Evolutionary conservation across 2,113 vertebrate genomes (phyloP).

Genomic region (Ciconia stormi): DNA sequence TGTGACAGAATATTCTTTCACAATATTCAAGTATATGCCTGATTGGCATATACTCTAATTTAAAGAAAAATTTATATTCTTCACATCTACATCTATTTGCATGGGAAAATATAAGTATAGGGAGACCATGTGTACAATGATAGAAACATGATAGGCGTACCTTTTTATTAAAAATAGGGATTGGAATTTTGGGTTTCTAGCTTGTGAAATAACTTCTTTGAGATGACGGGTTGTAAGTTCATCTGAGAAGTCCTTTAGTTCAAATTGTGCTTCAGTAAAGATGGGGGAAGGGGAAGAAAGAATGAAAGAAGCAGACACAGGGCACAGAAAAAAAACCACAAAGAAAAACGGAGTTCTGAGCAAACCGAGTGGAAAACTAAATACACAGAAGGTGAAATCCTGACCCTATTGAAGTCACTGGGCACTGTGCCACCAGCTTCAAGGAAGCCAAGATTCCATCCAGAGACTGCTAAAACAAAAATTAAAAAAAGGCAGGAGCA

Average conservation of each 20-base stretch:
- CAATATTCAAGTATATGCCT: too few species aligned
- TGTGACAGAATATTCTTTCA: background rate
- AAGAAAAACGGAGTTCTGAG: background rate
- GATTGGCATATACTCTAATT: background rate
- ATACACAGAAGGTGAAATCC: background rate
- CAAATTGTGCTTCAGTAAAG: background rate
- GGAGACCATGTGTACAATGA: background rate
- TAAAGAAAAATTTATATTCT: background rate
- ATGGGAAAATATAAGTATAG: background rate
- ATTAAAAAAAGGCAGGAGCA: background rate
- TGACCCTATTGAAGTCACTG: background rate
- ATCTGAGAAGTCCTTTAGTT: background rate
- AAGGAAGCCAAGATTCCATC: background rate
- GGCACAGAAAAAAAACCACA: background rate
- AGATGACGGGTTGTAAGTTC: background rate
- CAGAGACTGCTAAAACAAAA: background rate
- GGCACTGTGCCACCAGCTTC: background rate
- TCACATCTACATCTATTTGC: background rate
- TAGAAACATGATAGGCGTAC: background rate
- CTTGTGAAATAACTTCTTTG: background rate
- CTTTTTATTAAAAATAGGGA: background rate
- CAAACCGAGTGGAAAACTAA: constrained; percentile 13
- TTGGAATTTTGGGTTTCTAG: background rate
- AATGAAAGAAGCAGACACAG: background rate
- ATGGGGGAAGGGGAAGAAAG: background rate